Base-by-base conservation (phyloP, 2,113 vertebrate species). In the Herpetotheres cachinnans region DNA sequence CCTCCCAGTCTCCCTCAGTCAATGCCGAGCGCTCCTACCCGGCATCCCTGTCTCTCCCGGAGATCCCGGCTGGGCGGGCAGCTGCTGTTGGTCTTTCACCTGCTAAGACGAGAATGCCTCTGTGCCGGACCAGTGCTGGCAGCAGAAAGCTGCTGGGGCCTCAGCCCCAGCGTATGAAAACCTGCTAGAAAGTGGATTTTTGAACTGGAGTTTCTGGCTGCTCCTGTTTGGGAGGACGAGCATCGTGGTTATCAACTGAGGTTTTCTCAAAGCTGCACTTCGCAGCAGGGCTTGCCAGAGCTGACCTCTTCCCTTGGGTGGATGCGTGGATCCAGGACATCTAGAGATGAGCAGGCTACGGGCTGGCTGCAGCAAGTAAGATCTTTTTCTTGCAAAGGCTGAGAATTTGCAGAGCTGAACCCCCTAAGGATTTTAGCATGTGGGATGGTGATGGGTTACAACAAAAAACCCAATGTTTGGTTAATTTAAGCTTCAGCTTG, bases 401-500 rank as follows among this genome's bases (percentile, higher is more conserved):
- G 61, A 63, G 72, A n/a, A 62, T 74, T 82, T 0, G 0, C 71
- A 18, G 86, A 63, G 21, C 82, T 80, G 36, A 86, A 10, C 65
- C 91, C 69, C 42, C 50, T 0, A 1, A 70, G 52, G 59, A 38
- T 83, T 56, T 63, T 15, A 78, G 61, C 0, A 3, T 10, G 55
- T 92, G 61, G 89, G 86, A 71, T 79, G 84, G 73, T 44, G 90
- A 65, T 76, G 86, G 80, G 55, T 49, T 89, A 79, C 49, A 82
- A 69, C 29, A 82, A 63, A 74, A 88, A 62, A 11, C 62, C 20
- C 34, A 61, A 58, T 55, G 47, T 82, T 90, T 3, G 5, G 78
- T 82, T 96, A 95, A 92, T 93, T 94, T 94, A 80, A 93, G 90
- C 82, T 54, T 88, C 72, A n/a, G 10, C 29, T 87, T 50, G 84